Evolutionary conservation across 2,113 vertebrate species (phyloP), one percentile per base, ranked within the genome.

Genomic region (Thunnus maccoyii): DNA sequence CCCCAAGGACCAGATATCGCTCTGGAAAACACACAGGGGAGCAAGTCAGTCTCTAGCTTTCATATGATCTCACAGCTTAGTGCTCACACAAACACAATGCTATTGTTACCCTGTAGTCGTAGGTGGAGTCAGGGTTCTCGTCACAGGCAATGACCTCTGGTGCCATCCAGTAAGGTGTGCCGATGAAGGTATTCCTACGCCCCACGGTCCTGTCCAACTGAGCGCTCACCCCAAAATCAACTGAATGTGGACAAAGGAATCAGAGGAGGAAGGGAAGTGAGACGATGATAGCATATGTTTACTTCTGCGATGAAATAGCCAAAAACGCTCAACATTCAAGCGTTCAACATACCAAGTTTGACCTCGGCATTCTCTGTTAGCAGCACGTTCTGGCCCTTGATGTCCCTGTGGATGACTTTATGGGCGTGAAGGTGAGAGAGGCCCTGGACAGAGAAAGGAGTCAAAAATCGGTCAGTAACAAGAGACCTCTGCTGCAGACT

Each of bases 151-250:
- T 98, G 82, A 98, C 97, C 77, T 98, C 97, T 0, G 97, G 97
- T 1, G 97, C 97, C 97, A 98, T 98, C 97, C 97, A 98, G 86
- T 98, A 98, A 0, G 97, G 97, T 3, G 97, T 98, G 13, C 97
- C 97, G 1, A 98, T 98, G 88, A 98, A 98, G 3, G 97, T 98
- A 93, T 98, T 98, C 72, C 97, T 94, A 18, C 97, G 96, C 2
- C 97, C 97, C 30, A 98, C 97, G 0, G 97, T 98, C 57, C 97
- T 94, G 88, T 98, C 97, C 91, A 98, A 85, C 92, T 98, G 97
- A 48, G 97, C 97, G 2, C 97, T 98, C 73, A 98, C 97, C 0
- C 97, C 97, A 79, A 98, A 98, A 79, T 98, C 97, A 88, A 98
- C 97, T 98, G 78, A 22, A 63, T 8, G 77, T 60, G 52, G 60